These are phyloP conservation scores for Smutsia temminckii DNA, from an alignment of 2,797 vertebrate species.

Conservation along the genomic window DNA sequence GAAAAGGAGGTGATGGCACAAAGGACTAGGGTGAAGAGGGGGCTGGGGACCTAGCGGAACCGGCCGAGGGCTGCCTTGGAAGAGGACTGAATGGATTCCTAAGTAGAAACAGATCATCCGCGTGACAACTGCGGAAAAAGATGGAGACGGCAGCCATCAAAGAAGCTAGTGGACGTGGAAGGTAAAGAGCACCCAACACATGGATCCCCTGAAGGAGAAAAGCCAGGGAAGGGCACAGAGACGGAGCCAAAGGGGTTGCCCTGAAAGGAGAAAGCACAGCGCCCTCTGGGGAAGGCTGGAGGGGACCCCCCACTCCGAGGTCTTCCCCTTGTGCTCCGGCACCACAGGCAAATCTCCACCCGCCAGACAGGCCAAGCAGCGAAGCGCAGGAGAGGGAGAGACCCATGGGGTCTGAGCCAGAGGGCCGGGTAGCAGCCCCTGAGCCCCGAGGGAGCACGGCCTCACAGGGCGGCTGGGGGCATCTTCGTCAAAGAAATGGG, in stretches of 20 bases:
- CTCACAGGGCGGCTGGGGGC: neutral
- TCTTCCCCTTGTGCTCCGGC: neutral
- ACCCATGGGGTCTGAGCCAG: neutral
- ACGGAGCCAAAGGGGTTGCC: neutral
- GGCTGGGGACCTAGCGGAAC: neutral
- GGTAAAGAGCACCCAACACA: neutral
- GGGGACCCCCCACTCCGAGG: neutral
- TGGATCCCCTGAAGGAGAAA: neutral
- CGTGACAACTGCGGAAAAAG: neutral
- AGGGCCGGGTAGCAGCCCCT: neutral
- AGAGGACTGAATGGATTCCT: neutral
- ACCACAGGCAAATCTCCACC: neutral
- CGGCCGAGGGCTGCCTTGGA: neutral
- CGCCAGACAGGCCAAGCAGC: neutral
- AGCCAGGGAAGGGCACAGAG: neutral
- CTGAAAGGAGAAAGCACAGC: neutral
- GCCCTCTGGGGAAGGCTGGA: neutral
- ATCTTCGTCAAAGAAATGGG: fast-evolving
- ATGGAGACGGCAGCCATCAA: neutral
- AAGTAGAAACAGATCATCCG: neutral
- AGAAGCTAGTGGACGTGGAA: neutral
- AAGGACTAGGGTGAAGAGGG: neutral
- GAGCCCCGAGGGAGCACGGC: fast-evolving
- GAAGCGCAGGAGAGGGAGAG: neutral
- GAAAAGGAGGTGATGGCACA: neutral